Percentiles rank a stretch among this genome's conserved stretches.
Evolutionary conservation across 1,140 invertebrate genomes (phyloP).

Genomic region (Pteromalus puparum): DNA sequence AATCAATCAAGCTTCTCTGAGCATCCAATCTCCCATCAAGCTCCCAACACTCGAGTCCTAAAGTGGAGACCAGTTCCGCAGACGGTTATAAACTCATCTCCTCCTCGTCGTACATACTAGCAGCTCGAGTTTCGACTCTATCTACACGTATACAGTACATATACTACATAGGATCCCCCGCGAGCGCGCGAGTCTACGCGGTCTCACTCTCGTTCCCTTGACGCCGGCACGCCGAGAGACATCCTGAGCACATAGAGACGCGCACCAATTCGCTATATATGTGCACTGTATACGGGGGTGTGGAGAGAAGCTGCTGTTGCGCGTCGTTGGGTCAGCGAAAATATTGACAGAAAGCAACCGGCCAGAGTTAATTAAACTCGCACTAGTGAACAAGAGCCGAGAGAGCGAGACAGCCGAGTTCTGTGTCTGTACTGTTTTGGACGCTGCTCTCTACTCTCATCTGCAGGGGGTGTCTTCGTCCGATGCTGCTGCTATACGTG

Average conservation of each 20-base stretch:
- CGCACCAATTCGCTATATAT: background rate
- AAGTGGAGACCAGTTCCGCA: background rate
- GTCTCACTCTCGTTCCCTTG: slow-evolving; percentile 8
- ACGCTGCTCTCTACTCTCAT: slow-evolving; percentile 36
- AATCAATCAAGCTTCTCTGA: background rate
- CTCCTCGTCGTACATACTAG: background rate
- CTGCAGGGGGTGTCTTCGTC: too few species aligned
- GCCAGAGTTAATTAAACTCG: slow-evolving; percentile 70
- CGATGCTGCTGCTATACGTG: too few species aligned
- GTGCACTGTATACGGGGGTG: background rate
- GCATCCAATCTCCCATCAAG: background rate
- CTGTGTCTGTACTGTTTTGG: background rate
- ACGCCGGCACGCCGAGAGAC: slow-evolving; percentile 27
- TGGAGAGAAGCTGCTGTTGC: slow-evolving; percentile 10
- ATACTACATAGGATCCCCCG: background rate
- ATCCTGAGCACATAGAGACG: slow-evolving; percentile 25
- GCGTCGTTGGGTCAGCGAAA: slow-evolving; percentile 60
- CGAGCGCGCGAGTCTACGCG: background rate
- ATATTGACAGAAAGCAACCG: slow-evolving; percentile 70
- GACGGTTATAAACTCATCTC: slow-evolving; percentile 25
- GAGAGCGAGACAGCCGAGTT: slow-evolving; percentile 24
- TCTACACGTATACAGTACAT: background rate
- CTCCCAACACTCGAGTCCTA: background rate
- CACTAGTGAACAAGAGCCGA: slow-evolving; percentile 56
- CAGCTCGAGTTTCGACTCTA: background rate